Conservation (phyloP, 1,140 invertebrate species). For the Drosophila parvula region DNA sequence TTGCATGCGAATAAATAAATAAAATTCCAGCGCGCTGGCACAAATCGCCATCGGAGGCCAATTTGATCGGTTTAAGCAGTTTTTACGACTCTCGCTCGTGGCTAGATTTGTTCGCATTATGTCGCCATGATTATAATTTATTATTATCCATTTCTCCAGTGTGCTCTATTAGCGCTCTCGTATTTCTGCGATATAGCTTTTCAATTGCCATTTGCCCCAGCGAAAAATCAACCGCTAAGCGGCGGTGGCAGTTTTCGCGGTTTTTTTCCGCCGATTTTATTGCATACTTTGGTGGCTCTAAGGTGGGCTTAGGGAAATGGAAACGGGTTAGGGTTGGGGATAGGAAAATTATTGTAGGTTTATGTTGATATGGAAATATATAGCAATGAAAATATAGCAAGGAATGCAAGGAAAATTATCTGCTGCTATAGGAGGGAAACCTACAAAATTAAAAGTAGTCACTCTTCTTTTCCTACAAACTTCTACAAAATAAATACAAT, state of each 20-base stretch:
- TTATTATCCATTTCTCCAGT: slow-evolving; percentile 71
- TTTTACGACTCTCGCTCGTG: slow-evolving; percentile 74
- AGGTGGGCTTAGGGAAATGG: slow-evolving; percentile 19
- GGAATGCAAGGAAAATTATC: not conserved
- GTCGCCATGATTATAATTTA: slow-evolving; percentile 76
- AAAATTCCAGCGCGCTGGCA: slow-evolving; percentile 61
- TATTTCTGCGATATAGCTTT: slow-evolving; percentile 19
- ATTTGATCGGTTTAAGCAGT: slow-evolving; percentile 74
- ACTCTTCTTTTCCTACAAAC: not conserved
- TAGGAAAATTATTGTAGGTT: not conserved
- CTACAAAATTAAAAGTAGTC: not conserved
- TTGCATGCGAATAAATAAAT: slow-evolving; percentile 78
- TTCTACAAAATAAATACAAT: not conserved
- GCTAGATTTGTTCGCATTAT: slow-evolving; percentile 74
- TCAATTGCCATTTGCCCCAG: slow-evolving; percentile 38
- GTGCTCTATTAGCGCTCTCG: slow-evolving; percentile 17
- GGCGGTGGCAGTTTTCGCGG: slow-evolving; percentile 21
- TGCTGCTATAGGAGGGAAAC: not conserved
- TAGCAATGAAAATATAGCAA: not conserved
- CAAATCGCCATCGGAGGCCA: slow-evolving; percentile 75
- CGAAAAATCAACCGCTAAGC: slow-evolving; percentile 48
- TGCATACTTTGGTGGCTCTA: slow-evolving; percentile 32
- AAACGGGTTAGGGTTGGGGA: not conserved
- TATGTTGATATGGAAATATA: not conserved
- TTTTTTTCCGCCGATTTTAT: slow-evolving; percentile 7